A percentile compares a stretch with the other conserved stretches of the same genome.
phyloP scores from a whole-genome alignment of 2,888 invertebrate species.

The Macrosoma leucophasiata region DNA sequence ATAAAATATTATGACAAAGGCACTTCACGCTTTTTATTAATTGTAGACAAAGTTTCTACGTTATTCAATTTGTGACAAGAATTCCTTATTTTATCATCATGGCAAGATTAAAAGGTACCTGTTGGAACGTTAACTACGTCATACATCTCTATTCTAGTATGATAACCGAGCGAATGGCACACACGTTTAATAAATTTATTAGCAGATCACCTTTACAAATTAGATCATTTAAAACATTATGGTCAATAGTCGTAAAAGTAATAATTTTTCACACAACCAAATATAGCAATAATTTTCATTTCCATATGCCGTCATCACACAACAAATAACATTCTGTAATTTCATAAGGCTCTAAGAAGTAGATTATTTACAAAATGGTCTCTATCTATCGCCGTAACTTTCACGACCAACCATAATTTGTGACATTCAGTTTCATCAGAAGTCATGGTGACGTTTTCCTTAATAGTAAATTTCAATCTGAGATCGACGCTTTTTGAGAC shows the following conservation, averaged over 20 bases:
- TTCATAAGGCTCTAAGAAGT: conserved; percentile 61
- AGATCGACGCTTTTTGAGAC: conserved; percentile 72
- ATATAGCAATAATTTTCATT: conserved; percentile 38
- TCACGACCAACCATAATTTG: conserved; percentile 49
- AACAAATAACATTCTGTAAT: conserved; percentile 42
- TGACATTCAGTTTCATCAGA: conserved; percentile 51
- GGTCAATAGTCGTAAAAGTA: conserved; percentile 26
- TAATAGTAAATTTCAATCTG: conserved; percentile 73
- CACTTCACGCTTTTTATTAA: conserved; percentile 59
- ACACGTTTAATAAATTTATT: conserved; percentile 57
- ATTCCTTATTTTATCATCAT: conserved; percentile 72
- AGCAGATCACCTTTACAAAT: conserved; percentile 36
- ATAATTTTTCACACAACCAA: conserved; percentile 36
- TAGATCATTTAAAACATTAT: conserved; percentile 3
- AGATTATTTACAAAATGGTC: conserved; percentile 61
- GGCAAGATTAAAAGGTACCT: conserved; percentile 76
- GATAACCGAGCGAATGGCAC: conserved; percentile 73
- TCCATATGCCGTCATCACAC: conserved; percentile 54
- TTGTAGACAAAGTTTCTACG: conserved; percentile 52
- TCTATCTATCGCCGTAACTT: conserved; percentile 35
- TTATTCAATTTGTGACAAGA: conserved; percentile 66
- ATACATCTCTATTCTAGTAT: conserved; percentile 62
- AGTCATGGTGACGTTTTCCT: conserved; percentile 61
- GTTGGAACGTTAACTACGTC: conserved; percentile 68
- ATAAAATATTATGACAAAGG: conserved; percentile 63